Conservation (phyloP, 2,113 vertebrate species). For the Caranx ignobilis region DNA sequence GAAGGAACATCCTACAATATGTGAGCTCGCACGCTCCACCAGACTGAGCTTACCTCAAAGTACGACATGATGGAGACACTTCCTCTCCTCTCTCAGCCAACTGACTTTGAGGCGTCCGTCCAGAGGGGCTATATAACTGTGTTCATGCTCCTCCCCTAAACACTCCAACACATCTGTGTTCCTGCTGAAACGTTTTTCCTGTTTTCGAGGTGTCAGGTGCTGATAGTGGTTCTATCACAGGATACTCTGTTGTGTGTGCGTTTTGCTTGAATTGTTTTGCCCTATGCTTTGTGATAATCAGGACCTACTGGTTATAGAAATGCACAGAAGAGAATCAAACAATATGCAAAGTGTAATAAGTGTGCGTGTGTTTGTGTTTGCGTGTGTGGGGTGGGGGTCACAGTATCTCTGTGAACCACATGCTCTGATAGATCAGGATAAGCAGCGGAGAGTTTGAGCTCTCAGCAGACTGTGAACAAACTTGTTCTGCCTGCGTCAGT, state of each 20-base stretch:
- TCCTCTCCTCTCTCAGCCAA: constrained; percentile 12
- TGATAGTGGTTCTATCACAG: constrained; percentile 78
- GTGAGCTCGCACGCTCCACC: neutral
- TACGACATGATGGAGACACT: constrained; percentile 78
- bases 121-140: constrained; percentile 53
- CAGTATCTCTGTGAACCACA: constrained; percentile 3
- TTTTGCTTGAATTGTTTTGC: constrained; percentile 73
- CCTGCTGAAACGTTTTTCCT: constrained; percentile 79
- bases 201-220: constrained; percentile 83
- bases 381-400: constrained; percentile 16
- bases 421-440: constrained; percentile 43
- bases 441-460: constrained; percentile 15
- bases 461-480: constrained; percentile 1
- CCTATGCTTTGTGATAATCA: constrained; percentile 57
- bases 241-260: constrained; percentile 57
- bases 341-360: constrained; percentile 19
- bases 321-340: constrained; percentile 40
- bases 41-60: constrained; percentile 74
- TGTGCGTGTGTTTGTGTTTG: too few relatives aligned
- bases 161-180: constrained; percentile 68
- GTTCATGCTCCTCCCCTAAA: constrained; percentile 61
- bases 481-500: constrained; percentile 21
- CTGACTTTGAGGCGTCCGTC: constrained; percentile 26
- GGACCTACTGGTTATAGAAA: constrained; percentile 57
- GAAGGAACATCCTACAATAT: neutral